Percentiles rank a stretch among this genome's conserved stretches.
Evolutionary conservation across 2,113 vertebrate species (phyloP).

Genomic region (Lipophrys pholis): DNA sequence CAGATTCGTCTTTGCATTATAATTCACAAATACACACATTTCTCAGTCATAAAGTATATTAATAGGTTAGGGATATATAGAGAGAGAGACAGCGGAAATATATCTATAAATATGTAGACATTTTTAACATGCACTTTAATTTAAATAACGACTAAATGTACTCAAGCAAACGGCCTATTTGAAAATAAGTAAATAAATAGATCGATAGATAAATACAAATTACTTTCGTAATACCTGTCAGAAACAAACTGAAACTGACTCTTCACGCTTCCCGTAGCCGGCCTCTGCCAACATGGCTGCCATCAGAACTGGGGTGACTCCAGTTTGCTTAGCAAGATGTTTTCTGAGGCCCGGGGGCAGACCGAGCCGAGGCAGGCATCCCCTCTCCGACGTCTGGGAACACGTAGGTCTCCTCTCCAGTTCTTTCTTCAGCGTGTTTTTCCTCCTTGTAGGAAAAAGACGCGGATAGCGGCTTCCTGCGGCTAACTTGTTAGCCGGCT

Average conservation of each 20-base stretch:
- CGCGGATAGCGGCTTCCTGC: not conserved
- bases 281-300: slow-evolving; percentile 78
- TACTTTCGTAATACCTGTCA: rapidly evolving
- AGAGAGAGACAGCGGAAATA: no score
- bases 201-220: not conserved
- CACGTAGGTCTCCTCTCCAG: slow-evolving; percentile 61
- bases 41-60: no score
- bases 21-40: no score
- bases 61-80: no score
- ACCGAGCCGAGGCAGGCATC: slow-evolving; percentile 23
- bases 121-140: no score
- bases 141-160: no score
- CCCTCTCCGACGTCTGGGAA: slow-evolving; percentile 24
- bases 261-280: slow-evolving; percentile 55
- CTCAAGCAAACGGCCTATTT: no score
- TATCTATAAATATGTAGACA: no score
- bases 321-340: slow-evolving; percentile 66
- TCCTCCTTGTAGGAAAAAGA: not conserved
- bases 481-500: slow-evolving; percentile 44
- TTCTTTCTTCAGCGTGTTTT: rapidly evolving
- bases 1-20: no score
- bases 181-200: not conserved
- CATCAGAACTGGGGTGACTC: slow-evolving; percentile 73
- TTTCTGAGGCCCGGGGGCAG: slow-evolving; percentile 65
- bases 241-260: slow-evolving; percentile 15